Conservation (phyloP, 2,797 vertebrate genomes). For the Phaenicophaeus curvirostris region DNA sequence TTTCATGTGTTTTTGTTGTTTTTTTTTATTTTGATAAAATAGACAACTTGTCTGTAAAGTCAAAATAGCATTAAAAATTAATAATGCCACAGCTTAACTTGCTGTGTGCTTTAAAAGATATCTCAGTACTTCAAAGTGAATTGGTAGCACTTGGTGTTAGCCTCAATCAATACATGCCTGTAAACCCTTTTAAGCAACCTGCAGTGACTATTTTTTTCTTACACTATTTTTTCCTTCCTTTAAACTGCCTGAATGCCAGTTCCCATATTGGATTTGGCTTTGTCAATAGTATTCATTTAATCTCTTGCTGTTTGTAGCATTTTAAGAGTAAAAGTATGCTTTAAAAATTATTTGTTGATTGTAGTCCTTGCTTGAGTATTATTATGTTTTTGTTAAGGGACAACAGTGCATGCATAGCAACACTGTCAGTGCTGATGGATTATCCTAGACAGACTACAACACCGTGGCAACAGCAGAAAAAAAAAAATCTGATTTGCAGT, state of each 20-base stretch:
- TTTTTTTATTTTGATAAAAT: not conserved
- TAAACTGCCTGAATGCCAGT: not conserved
- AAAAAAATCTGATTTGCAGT: slow-evolving; percentile 62
- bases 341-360: not conserved
- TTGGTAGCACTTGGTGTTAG: not conserved
- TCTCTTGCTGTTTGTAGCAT: not conserved
- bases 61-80: slow-evolving; percentile 31
- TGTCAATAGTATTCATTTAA: not conserved
- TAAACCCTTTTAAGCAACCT: not conserved
- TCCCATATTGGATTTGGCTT: not conserved
- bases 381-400: not conserved
- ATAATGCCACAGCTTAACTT: not conserved
- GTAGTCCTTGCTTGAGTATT: not conserved
- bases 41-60: not conserved
- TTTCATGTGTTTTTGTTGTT: not conserved
- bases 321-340: not conserved
- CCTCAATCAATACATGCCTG: not conserved
- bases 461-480: slow-evolving; percentile 79
- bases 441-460: slow-evolving; percentile 69
- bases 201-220: not conserved
- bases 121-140: not conserved
- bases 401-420: slow-evolving; percentile 49
- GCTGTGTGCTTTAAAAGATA: not conserved
- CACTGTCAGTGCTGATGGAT: slow-evolving; percentile 73
- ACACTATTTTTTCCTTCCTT: not conserved